These are phyloP conservation scores for Magallana nippona DNA, from an alignment of 2,888 invertebrate genomes.

Conservation along the genomic window DNA sequence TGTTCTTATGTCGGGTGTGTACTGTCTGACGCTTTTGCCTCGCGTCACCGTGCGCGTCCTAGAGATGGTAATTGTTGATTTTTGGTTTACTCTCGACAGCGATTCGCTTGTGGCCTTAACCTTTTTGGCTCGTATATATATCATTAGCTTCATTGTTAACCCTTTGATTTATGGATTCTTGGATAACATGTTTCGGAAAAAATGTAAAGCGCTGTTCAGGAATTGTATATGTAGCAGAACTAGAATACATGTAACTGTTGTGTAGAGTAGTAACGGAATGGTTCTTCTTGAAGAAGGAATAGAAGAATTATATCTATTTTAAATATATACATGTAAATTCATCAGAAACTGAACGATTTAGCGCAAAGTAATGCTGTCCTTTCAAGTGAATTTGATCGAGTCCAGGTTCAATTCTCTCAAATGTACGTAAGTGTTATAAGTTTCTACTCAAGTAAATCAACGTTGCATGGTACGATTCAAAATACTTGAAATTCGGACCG, in stretches of 20 bases:
- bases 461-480: too few species aligned
- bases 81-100: neutral
- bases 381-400: too few species aligned
- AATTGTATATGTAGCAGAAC: neutral
- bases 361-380: too few species aligned
- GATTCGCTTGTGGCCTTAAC: neutral
- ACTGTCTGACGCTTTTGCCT: neutral
- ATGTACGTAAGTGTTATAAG: too few species aligned
- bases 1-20: slow-evolving; percentile 12
- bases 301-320: too few species aligned
- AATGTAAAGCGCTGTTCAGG: neutral
- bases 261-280: neutral
- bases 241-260: neutral
- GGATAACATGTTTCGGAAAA: slow-evolving; percentile 8
- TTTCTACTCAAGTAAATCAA: too few species aligned
- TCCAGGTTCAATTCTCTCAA: too few species aligned
- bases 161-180: slow-evolving; percentile 4
- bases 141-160: slow-evolving; percentile 10
- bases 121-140: neutral
- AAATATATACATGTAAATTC: too few species aligned
- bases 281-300: too few species aligned
- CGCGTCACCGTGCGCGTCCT: neutral
- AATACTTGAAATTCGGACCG: too few species aligned
- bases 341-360: too few species aligned
- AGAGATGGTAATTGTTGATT: neutral